Percentiles rank a stretch among this genome's conserved stretches.
Evolutionary conservation across 2,113 vertebrate species (phyloP).

Genomic region (Rhea pennata): DNA sequence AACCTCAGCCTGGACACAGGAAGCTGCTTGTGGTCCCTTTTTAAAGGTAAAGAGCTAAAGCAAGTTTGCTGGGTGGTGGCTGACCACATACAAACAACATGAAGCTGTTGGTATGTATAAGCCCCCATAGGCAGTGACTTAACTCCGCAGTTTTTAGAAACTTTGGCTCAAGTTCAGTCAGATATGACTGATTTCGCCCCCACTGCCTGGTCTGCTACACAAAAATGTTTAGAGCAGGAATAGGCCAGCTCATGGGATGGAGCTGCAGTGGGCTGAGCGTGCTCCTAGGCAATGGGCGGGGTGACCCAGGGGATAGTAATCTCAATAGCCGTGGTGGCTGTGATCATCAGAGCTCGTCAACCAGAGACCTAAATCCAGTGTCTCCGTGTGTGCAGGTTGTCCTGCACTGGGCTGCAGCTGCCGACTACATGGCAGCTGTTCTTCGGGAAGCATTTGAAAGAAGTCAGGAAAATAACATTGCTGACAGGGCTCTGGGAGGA

Average conservation of each 20-base stretch:
- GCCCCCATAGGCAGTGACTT: background rate
- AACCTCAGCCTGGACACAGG: background rate
- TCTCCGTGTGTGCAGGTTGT: background rate
- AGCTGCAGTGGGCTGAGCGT: background rate
- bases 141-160: background rate
- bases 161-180: background rate
- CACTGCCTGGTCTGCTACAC: background rate
- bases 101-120: background rate
- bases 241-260: background rate
- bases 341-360: background rate
- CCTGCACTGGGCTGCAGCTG: background rate
- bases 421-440: rapidly evolving
- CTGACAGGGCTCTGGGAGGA: background rate
- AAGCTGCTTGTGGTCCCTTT: constrained; percentile 1
- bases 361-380: rapidly evolving
- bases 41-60: constrained; percentile 24
- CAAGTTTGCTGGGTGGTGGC: background rate
- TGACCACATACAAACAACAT: rapidly evolving
- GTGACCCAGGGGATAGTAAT: background rate
- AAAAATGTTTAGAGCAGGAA: background rate
- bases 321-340: rapidly evolving
- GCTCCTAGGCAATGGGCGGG: background rate
- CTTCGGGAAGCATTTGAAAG: rapidly evolving
- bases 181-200: background rate
- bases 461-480: background rate